These are phyloP conservation scores for Leptocoma aspasia DNA, from an alignment of 2,113 vertebrate genomes.

Conservation along the genomic window DNA sequence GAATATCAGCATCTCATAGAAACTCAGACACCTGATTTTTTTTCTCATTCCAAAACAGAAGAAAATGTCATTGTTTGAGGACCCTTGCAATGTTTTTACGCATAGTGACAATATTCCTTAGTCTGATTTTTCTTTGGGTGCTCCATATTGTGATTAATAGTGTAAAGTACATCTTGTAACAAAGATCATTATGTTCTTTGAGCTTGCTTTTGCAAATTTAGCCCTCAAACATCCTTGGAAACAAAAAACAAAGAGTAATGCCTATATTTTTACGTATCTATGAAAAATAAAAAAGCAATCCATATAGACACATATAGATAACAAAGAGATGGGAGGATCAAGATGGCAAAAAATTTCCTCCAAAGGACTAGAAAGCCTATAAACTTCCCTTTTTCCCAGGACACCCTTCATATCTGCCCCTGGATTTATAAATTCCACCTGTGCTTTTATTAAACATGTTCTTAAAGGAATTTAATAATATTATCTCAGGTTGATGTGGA, in stretches of 20 bases:
- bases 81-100: background rate
- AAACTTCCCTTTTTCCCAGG: background rate
- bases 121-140: background rate
- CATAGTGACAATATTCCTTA: background rate
- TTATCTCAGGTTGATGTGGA: background rate
- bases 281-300: background rate
- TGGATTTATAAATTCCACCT: background rate
- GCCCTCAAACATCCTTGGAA: background rate
- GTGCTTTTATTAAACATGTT: background rate
- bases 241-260: background rate
- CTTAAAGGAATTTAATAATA: constrained; percentile 26
- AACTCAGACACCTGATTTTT: background rate
- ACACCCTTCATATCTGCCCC: background rate
- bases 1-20: background rate
- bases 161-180: background rate
- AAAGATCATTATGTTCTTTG: background rate
- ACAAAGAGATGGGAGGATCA: background rate
- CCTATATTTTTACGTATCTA: background rate
- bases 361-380: background rate
- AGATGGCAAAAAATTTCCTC: background rate
- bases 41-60: background rate
- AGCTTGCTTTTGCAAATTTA: background rate
- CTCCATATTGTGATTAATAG: background rate
- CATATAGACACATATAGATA: background rate
- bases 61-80: background rate